These are phyloP conservation scores for Dolichoris vasculosae DNA, from an alignment of 1,140 invertebrate species.

Conservation along the genomic window DNA sequence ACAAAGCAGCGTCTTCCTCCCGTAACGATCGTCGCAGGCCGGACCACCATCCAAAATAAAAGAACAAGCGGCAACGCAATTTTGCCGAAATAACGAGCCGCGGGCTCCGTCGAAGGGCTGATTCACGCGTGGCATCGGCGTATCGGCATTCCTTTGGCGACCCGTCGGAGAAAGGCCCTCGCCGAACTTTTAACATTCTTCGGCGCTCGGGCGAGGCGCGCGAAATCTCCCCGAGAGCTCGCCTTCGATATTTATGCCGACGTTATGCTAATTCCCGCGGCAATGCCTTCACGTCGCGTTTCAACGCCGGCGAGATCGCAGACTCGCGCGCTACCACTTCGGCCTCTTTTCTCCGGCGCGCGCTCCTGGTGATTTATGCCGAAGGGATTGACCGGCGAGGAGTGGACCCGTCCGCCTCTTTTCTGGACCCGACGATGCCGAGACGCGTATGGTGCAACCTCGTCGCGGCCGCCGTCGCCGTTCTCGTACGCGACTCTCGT, in stretches of 20 bases:
- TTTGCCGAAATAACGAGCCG: neutral
- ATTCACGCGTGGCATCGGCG: slow-evolving; percentile 16
- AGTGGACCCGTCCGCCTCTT: neutral
- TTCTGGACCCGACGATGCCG: neutral
- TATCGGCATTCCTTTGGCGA: slow-evolving; percentile 23
- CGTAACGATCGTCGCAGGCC: no score
- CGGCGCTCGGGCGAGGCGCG: slow-evolving; percentile 27
- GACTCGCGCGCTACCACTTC: neutral
- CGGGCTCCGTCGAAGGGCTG: neutral
- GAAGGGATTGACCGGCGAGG: neutral
- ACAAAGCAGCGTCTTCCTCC: no score
- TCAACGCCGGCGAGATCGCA: slow-evolving; percentile 58
- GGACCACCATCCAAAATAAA: neutral
- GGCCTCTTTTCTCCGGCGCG: slow-evolving; percentile 11
- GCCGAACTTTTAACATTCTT: neutral
- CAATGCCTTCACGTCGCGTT: slow-evolving; percentile 67
- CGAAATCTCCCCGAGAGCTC: slow-evolving; percentile 57
- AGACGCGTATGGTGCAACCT: neutral
- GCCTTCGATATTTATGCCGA: slow-evolving; percentile 67
- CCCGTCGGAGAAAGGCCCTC: neutral
- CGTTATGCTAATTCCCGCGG: slow-evolving; percentile 65
- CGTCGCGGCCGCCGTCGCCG: neutral
- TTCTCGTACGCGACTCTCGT: neutral
- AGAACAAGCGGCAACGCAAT: neutral
- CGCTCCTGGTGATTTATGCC: slow-evolving; percentile 51